Base-by-base conservation (phyloP, 2,888 invertebrate species). In the Hipparchia sbordonii region DNA sequence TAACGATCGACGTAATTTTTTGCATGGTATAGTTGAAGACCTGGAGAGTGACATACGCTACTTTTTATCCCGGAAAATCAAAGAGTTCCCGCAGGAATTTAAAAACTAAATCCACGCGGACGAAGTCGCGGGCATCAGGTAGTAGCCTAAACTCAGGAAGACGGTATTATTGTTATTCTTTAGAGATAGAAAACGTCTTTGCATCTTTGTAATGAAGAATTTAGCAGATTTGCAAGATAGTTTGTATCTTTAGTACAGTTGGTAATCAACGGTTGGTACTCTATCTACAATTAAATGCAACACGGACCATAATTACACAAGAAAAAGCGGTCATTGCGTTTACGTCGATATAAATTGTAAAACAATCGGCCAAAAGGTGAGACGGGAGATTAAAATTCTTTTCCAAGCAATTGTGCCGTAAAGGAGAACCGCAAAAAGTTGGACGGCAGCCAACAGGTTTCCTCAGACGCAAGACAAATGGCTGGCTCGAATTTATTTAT, bases 371-470 rank as follows among this genome's bases (percentile, higher is more conserved):
- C 77, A 78, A 82, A 81, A 80, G 81, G 80, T 80, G 78, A 81
- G 79, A 78, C 77, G 79, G 81, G 79, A 81, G 83, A 87, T 88
- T 87, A 85, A 87, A 86, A 89, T 88, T 88, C 82, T 85, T 85
- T 86, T 85, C 75, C 77, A 73, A 82, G 79, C 84, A 82, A 83
- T 85, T 82, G 82, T 79, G 76, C 79, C 81, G 78, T 84, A 84
- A 82, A 84, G 79, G 81, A 79, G 77, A 78, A 78, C 78, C 79
- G 82, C 85, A 88, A 87, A 87, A 88, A 86, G 82, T 82, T 87
- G 88, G 88, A 83, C 52, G 66, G 70, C 71, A 76, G 81, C 89
- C 89, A 90, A 86, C 88, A 85, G 85, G 89, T 90, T 85, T 88
- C 83, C 84, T 84, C 85, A 79, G 81, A 85, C 85, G 76, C 77